These are phyloP conservation scores for Eristalinus sepulchralis DNA, from an alignment of 2,888 invertebrate species.

Conservation along the genomic window DNA sequence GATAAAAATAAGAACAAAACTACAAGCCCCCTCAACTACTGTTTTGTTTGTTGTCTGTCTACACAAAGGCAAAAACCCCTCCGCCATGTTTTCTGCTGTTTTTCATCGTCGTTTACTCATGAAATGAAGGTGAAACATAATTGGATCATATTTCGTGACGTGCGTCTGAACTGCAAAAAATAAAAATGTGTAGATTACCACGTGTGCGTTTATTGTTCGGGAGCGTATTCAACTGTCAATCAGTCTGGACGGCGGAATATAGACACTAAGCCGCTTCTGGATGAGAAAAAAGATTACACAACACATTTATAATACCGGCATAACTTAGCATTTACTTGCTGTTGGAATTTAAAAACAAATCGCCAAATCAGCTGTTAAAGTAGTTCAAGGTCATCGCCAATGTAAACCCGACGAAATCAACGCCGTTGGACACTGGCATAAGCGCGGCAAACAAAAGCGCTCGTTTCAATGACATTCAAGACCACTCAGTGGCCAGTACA, in stretches of 20 bases:
- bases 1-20: background rate
- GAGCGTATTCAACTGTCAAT: background rate
- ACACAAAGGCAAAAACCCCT: background rate
- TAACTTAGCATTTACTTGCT: slow-evolving; percentile 1
- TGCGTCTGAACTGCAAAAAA: background rate
- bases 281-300: background rate
- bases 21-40: background rate
- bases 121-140: slow-evolving; percentile 36
- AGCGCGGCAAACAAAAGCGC: slow-evolving; percentile 22
- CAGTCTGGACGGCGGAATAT: background rate
- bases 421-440: background rate
- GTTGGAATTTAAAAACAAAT: background rate
- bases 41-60: background rate
- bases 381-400: slow-evolving; percentile 49
- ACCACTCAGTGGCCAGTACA: slow-evolving; percentile 27
- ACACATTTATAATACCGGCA: background rate
- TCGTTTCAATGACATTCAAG: slow-evolving; percentile 49
- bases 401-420: slow-evolving; percentile 2
- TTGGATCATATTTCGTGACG: slow-evolving; percentile 29
- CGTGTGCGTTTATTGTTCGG: background rate
- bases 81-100: background rate
- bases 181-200: background rate
- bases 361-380: slow-evolving; percentile 39
- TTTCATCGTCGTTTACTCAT: slow-evolving; percentile 8
- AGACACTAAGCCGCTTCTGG: background rate